Conservation (phyloP, 30 jellyfish, hydroid and myxozoan genomes). For the Mastigias papua region DNA sequence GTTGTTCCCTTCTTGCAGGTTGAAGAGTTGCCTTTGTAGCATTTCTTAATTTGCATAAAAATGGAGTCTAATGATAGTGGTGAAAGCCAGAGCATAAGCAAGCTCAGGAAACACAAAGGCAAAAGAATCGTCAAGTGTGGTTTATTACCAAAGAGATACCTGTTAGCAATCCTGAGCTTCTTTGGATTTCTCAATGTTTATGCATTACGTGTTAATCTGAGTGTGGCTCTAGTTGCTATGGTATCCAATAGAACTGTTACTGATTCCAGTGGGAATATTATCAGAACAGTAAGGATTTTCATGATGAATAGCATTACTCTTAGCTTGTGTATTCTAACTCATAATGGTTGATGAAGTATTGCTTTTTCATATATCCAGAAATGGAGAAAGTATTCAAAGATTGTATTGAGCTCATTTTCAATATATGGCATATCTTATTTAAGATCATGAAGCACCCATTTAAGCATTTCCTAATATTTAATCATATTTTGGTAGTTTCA, state of each 20-base stretch:
- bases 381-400: too few relatives aligned
- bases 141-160: slow-evolving; percentile 91
- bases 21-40: not conserved
- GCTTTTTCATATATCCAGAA: too few relatives aligned
- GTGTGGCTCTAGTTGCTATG: slow-evolving; percentile 99
- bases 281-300: slow-evolving; percentile 6
- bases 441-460: too few relatives aligned
- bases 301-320: too few relatives aligned
- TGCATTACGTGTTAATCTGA: slow-evolving; percentile 91
- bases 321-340: too few relatives aligned
- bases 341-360: too few relatives aligned
- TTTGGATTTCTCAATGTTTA: slow-evolving; percentile 95
- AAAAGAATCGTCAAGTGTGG: slow-evolving; percentile 64
- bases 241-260: slow-evolving; percentile 77
- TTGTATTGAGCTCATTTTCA: too few relatives aligned
- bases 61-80: not conserved
- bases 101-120: not conserved
- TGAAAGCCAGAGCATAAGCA: not conserved
- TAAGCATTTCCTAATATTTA: too few relatives aligned
- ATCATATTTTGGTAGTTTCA: too few relatives aligned
- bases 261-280: slow-evolving; percentile 55
- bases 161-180: slow-evolving; percentile 89
- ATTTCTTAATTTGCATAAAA: not conserved
- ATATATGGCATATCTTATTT: too few relatives aligned
- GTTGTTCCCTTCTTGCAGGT: not conserved